Conservation (phyloP, 2,797 vertebrate species). For the Takifugu ocellatus region DNA sequence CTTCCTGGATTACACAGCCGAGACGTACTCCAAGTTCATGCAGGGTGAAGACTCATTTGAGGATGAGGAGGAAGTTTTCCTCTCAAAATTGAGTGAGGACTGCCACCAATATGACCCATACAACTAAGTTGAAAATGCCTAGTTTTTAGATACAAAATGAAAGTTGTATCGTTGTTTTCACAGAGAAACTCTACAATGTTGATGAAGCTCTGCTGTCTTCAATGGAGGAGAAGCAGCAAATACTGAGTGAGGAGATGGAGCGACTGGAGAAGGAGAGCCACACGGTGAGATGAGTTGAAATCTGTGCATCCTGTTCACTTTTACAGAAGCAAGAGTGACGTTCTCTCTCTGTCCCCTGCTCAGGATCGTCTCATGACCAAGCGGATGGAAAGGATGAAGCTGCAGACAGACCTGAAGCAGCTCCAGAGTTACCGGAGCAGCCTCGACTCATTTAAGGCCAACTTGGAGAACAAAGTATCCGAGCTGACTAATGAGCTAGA, state of each 20-base stretch:
- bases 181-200: constrained; percentile 83
- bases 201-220: constrained; percentile 80
- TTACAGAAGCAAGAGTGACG: not conserved
- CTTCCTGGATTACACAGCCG: constrained; percentile 82
- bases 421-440: constrained; percentile 81
- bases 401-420: constrained; percentile 88
- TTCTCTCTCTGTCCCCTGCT: constrained; percentile 9
- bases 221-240: constrained; percentile 79
- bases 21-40: constrained; percentile 90
- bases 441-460: constrained; percentile 80
- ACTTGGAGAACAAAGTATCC: constrained; percentile 78
- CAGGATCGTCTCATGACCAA: constrained; percentile 89
- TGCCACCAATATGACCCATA: not conserved
- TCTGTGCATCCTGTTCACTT: not conserved
- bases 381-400: constrained; percentile 78
- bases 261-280: constrained; percentile 87
- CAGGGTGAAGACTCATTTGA: constrained; percentile 87
- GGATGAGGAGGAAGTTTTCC: constrained; percentile 78
- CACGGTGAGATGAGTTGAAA: constrained; percentile 67
- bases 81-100: constrained; percentile 84
- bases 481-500: constrained; percentile 80
- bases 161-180: constrained; percentile 15
- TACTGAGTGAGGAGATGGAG: constrained; percentile 83
- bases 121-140: not conserved
- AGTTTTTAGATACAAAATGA: not conserved